These are phyloP conservation scores for Agonopterix subpropinquella DNA, from an alignment of 2,888 invertebrate species.

Conservation along the genomic window DNA sequence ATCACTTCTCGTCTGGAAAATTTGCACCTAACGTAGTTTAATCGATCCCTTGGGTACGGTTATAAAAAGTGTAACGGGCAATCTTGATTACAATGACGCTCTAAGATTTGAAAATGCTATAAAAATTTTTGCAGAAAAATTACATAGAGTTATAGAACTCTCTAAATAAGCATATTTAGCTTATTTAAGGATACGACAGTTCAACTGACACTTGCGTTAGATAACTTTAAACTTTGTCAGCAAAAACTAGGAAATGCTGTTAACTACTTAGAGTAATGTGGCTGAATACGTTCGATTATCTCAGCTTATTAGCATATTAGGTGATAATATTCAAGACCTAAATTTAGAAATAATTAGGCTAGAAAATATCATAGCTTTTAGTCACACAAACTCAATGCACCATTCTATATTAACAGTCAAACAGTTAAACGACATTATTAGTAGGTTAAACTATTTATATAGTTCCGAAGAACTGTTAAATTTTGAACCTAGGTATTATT, in stretches of 20 bases:
- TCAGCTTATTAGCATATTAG: not conserved
- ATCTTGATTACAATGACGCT: conserved; percentile 9
- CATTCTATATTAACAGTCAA: conserved; percentile 1
- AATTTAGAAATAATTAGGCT: not conserved
- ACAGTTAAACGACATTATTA: no score
- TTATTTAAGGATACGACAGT: not conserved
- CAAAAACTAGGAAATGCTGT: not conserved
- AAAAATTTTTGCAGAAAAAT: conserved; percentile 6
- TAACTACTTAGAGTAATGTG: not conserved
- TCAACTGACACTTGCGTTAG: not conserved
- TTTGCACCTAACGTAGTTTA: conserved; percentile 10
- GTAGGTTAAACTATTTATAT: no score
- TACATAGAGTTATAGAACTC: not conserved
- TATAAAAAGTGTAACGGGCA: conserved; percentile 10
- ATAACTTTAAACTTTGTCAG: not conserved
- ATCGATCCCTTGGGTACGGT: conserved; percentile 9
- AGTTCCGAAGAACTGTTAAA: no score
- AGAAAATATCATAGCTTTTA: not conserved
- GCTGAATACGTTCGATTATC: not conserved
- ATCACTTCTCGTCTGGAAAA: conserved; percentile 2
- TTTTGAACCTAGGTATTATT: no score
- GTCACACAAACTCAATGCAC: not conserved
- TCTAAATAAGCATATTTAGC: conserved; percentile 1
- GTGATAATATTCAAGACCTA: not conserved
- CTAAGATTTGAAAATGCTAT: conserved; percentile 5